Percentiles rank a stretch among this genome's conserved stretches.
These are phyloP conservation scores for Pentamera pediparva DNA, from an alignment of 53 echinoderm and acorn worm species.

Conservation along the genomic window DNA sequence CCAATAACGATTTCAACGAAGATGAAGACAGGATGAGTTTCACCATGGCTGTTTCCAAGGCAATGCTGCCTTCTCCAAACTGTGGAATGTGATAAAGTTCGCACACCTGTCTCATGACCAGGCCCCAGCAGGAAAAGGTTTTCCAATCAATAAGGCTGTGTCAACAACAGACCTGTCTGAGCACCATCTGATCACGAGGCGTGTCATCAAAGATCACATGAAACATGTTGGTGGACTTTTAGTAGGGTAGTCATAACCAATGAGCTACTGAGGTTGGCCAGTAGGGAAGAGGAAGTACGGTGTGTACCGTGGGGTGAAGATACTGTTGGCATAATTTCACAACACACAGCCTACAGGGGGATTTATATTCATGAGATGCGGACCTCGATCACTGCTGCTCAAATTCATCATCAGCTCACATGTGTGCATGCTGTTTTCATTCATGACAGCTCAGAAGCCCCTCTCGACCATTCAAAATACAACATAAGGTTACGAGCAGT, in stretches of 20 bases:
- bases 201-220: neutral
- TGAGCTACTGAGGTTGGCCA: neutral
- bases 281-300: neutral
- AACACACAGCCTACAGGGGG: too few species aligned
- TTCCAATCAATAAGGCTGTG: neutral
- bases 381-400: too few species aligned
- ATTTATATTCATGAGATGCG: too few species aligned
- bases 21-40: neutral
- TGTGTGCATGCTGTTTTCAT: too few species aligned
- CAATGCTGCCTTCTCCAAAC: neutral
- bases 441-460: too few species aligned
- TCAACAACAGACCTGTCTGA: neutral
- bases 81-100: conserved; percentile 12
- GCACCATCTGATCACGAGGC: neutral
- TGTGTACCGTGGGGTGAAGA: neutral
- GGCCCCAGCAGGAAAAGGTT: conserved; percentile 2
- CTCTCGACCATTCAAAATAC: too few species aligned
- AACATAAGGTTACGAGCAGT: too few species aligned
- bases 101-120: neutral
- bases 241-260: neutral
- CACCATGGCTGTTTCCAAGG: neutral
- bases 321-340: too few species aligned
- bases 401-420: too few species aligned
- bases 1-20: neutral
- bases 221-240: conserved; percentile 2